phyloP scores from a whole-genome alignment of 1,140 invertebrate species.

The Euborellia annulipes region DNA sequence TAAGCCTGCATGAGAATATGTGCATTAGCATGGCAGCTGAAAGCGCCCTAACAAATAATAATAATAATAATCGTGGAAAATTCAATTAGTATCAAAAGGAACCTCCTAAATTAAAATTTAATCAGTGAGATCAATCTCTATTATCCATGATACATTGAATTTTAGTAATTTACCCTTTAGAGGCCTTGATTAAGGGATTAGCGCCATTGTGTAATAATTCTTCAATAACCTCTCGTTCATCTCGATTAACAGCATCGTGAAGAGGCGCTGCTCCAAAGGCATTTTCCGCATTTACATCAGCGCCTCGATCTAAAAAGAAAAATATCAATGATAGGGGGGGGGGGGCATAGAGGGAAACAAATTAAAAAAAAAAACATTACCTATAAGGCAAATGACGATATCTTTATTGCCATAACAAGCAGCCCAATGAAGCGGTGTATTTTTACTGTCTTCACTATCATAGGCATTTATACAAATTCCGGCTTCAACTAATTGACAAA shows the following conservation, averaged over 20 bases:
- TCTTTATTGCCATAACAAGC: conserved; percentile 42
- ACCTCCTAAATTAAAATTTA: no score
- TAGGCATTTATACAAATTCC: conserved; percentile 40
- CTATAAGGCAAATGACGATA: conserved; percentile 37
- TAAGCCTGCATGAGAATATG: no score
- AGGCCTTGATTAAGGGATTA: conserved; percentile 35
- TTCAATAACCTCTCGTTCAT: conserved; percentile 36
- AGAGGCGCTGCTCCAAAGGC: conserved; percentile 40
- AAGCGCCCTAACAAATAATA: no score
- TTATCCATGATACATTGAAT: no score
- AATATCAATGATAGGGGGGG: no score
- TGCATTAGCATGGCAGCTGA: no score
- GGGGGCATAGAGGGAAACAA: neutral
- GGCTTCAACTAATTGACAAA: conserved; percentile 31
- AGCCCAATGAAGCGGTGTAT: conserved; percentile 48
- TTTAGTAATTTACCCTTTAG: conserved; percentile 31
- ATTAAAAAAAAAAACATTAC: conserved; percentile 25
- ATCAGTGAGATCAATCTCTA: no score
- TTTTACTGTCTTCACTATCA: conserved; percentile 40
- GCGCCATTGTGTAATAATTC: conserved; percentile 38
- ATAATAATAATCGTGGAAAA: no score
- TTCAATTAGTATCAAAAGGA: no score
- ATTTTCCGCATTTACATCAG: conserved; percentile 37
- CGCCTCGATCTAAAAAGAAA: conserved; percentile 31
- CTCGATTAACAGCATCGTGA: conserved; percentile 43